These are phyloP conservation scores for Oryzaephilus surinamensis DNA, from an alignment of 1,140 invertebrate genomes.

Conservation along the genomic window DNA sequence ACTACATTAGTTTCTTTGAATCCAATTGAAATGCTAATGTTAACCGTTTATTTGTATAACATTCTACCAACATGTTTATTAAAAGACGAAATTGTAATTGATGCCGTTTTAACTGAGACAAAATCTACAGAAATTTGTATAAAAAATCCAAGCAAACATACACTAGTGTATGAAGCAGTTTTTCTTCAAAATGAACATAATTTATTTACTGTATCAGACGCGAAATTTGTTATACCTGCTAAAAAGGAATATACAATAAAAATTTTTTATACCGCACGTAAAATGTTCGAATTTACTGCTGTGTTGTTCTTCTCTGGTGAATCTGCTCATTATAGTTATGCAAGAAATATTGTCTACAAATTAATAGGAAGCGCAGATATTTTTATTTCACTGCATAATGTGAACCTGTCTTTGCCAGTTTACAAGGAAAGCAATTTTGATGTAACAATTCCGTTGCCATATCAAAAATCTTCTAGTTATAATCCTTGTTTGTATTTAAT, in stretches of 20 bases:
- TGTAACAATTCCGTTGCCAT: too few relatives aligned
- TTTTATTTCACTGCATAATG: too few relatives aligned
- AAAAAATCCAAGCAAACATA: constrained; percentile 7
- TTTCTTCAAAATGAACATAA: constrained; percentile 19
- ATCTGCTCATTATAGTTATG: too few relatives aligned
- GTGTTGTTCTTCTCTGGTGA: constrained; percentile 33
- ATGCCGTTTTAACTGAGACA: constrained; percentile 8
- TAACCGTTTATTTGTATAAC: constrained; percentile 31
- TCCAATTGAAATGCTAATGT: constrained; percentile 34
- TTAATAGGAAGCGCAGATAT: too few relatives aligned
- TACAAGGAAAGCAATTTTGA: too few relatives aligned
- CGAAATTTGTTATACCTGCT: constrained; percentile 9
- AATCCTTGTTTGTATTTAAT: too few relatives aligned
- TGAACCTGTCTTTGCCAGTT: too few relatives aligned
- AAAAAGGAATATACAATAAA: constrained; percentile 12
- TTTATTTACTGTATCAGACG: constrained; percentile 16
- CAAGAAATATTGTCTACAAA: too few relatives aligned
- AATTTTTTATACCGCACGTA: constrained; percentile 18
- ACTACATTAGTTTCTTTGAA: constrained; percentile 26
- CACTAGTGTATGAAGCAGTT: constrained; percentile 12
- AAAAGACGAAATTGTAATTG: constrained; percentile 18
- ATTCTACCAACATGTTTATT: constrained; percentile 28
- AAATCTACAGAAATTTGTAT: constrained; percentile 5
- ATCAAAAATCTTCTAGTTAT: too few relatives aligned
- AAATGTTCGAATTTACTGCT: constrained; percentile 12